Conservation (phyloP, 2,113 vertebrate species). For the Cryptotis parvus region DNA sequence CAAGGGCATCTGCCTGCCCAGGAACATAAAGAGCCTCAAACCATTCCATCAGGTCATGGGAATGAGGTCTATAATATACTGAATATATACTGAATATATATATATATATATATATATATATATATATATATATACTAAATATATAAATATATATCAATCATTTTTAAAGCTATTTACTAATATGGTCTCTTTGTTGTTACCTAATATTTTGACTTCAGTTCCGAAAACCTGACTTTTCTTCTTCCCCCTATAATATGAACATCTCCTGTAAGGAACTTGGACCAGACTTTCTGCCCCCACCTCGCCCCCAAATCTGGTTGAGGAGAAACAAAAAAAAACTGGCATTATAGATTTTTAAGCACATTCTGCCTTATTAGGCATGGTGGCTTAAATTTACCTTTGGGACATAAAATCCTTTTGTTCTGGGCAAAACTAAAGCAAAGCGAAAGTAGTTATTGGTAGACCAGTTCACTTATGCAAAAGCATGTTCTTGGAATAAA, state of each 20-base stretch:
- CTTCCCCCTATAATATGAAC: not conserved
- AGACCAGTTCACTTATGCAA: not conserved
- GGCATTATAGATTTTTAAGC: not conserved
- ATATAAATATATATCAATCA: not conserved
- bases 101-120: too few species aligned
- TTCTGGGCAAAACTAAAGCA: not conserved
- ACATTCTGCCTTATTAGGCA: conserved; percentile 16
- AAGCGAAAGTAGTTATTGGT: not conserved
- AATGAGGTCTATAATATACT: too few species aligned
- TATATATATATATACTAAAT: too few species aligned
- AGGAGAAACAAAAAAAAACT: conserved; percentile 30
- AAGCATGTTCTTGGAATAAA: not conserved
- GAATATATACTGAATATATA: too few species aligned
- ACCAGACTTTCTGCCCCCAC: not conserved
- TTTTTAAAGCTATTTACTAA: not conserved
- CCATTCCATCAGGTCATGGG: too few species aligned
- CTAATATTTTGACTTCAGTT: not conserved
- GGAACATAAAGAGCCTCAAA: too few species aligned
- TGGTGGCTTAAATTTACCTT: not conserved
- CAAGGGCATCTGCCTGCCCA: too few species aligned
- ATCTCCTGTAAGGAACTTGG: not conserved
- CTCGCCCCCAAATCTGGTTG: not conserved
- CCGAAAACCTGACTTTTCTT: not conserved
- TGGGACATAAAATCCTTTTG: not conserved
- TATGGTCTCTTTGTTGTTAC: not conserved